Evolutionary conservation across 2,797 vertebrate species (phyloP).

Genomic region (Ptychobarbus kaznakovi): DNA sequence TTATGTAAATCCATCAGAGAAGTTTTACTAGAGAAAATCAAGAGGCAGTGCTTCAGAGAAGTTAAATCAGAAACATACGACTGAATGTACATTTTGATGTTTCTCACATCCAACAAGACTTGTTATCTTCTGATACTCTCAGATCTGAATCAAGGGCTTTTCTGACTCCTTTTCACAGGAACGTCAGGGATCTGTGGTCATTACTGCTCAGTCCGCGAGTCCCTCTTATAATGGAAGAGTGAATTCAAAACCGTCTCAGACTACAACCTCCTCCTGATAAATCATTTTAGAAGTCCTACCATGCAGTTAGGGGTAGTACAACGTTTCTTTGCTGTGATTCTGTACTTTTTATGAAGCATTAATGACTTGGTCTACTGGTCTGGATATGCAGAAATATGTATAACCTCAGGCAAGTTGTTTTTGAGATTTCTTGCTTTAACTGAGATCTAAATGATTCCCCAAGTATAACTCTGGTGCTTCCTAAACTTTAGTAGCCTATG

Average conservation of each 20-base stretch:
- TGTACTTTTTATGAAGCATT: not conserved
- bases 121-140: constrained; percentile 31
- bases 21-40: not conserved
- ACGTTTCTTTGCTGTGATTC: not conserved
- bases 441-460: constrained; percentile 2
- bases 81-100: constrained; percentile 3
- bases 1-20: not conserved
- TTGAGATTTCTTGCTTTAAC: not conserved
- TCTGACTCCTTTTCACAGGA: constrained; percentile 35
- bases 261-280: constrained; percentile 4
- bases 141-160: constrained; percentile 38
- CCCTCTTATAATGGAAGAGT: constrained; percentile 26
- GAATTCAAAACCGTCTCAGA: constrained; percentile 23
- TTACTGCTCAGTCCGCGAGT: constrained; percentile 18
- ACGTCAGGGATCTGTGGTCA: constrained; percentile 26
- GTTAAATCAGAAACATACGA: constrained; percentile 1
- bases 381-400: constrained; percentile 20
- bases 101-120: not conserved
- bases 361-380: constrained; percentile 17
- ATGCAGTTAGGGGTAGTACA: not conserved
- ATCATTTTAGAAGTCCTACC: not conserved
- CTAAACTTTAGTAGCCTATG: not conserved
- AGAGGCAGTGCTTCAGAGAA: constrained; percentile 3
- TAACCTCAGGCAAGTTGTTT: constrained; percentile 10
- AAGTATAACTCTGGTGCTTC: not conserved